A percentile compares a stretch with the other conserved stretches of the same genome.
Evolutionary conservation across 2,797 vertebrate genomes (phyloP).

Genomic region (Columba guinea): DNA sequence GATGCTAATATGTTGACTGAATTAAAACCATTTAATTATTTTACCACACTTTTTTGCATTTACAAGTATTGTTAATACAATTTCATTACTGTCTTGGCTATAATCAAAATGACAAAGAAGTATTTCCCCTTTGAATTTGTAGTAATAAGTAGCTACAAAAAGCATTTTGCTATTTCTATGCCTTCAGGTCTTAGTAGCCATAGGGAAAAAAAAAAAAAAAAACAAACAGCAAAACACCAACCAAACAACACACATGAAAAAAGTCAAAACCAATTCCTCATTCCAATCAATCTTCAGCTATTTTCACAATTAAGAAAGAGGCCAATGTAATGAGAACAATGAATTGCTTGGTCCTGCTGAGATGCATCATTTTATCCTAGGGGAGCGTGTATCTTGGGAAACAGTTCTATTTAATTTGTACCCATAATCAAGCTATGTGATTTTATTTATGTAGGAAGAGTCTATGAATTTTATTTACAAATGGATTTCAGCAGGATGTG

Average conservation of each 20-base stretch:
- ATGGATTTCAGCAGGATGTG: constrained; percentile 1
- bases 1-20: not conserved
- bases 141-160: not conserved
- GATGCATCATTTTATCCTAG: constrained; percentile 2
- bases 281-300: constrained; percentile 11
- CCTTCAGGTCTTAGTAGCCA: not conserved
- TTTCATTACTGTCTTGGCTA: not conserved
- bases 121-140: not conserved
- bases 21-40: not conserved
- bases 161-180: not conserved
- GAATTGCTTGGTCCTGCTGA: not conserved
- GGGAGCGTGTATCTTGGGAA: not conserved
- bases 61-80: not conserved
- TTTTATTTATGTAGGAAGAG: constrained; percentile 26
- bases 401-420: constrained; percentile 30
- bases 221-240: not conserved
- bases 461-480: constrained; percentile 44
- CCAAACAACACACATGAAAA: not conserved
- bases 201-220: not conserved
- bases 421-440: not conserved
- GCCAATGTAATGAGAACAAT: not conserved
- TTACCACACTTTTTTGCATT: not conserved
- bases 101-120: not conserved
- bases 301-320: constrained; percentile 26
- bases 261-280: not conserved